phyloP scores from a whole-genome alignment of 1,140 invertebrate species.

The Calliopsis andreniformis region DNA sequence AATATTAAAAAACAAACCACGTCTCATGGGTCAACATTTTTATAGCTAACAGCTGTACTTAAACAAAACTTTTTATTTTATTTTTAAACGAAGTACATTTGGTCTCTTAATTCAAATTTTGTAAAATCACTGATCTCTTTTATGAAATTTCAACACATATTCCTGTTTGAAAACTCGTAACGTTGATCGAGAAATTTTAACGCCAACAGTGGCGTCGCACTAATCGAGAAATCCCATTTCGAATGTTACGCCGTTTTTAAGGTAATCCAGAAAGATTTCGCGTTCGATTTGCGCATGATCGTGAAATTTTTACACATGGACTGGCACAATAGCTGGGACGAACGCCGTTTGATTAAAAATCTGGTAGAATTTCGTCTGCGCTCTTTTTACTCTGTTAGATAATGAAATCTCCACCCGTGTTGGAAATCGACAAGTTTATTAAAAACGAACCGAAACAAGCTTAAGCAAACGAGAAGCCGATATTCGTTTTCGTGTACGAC shows the following conservation, averaged over 20 bases:
- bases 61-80: too few relatives aligned
- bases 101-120: too few relatives aligned
- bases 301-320: conserved; percentile 15
- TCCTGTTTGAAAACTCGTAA: too few relatives aligned
- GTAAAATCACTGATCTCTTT: too few relatives aligned
- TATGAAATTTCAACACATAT: too few relatives aligned
- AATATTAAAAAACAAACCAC: too few relatives aligned
- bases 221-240: background rate
- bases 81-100: too few relatives aligned
- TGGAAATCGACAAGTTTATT: background rate
- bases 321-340: background rate
- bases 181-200: background rate
- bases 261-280: background rate
- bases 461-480: too few relatives aligned
- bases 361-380: background rate
- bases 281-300: background rate
- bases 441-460: background rate
- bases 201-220: too few relatives aligned
- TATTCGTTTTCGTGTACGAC: too few relatives aligned
- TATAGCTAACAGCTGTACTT: too few relatives aligned
- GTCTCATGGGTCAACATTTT: too few relatives aligned
- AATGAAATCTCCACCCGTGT: background rate
- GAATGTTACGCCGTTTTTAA: background rate
- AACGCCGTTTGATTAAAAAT: conserved; percentile 21
- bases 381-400: background rate